These are phyloP conservation scores for Huso huso DNA, from an alignment of 2,797 vertebrate genomes.

Conservation along the genomic window DNA sequence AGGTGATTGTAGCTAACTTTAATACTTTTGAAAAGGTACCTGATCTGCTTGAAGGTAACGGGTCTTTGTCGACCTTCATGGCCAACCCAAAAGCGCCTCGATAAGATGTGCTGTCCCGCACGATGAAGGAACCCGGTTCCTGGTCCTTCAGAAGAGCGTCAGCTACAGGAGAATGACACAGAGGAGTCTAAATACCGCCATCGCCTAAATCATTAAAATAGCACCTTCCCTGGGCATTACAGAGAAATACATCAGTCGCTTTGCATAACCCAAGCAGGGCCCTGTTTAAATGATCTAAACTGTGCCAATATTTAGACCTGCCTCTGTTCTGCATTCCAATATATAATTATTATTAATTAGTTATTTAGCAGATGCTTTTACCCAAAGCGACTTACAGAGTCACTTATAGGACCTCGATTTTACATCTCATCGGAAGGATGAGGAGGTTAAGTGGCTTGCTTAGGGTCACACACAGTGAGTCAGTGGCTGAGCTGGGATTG, in stretches of 20 bases:
- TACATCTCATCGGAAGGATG: too few relatives aligned
- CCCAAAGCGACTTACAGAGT: too few relatives aligned
- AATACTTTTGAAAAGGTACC: slow-evolving; percentile 29
- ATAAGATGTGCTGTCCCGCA: slow-evolving; percentile 81
- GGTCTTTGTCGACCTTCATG: slow-evolving; percentile 64
- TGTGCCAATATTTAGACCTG: too few relatives aligned
- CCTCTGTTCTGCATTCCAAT: too few relatives aligned
- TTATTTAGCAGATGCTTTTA: too few relatives aligned
- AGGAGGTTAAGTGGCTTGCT: neutral
- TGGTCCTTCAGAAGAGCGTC: slow-evolving; percentile 67
- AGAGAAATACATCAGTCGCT: too few relatives aligned
- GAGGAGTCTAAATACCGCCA: slow-evolving; percentile 1
- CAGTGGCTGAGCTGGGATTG: neutral
- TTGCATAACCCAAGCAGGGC: too few relatives aligned
- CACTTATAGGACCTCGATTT: too few relatives aligned
- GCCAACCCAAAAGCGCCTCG: slow-evolving; percentile 79
- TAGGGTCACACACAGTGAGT: neutral
- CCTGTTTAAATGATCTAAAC: too few relatives aligned
- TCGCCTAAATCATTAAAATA: too few relatives aligned
- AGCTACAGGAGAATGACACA: slow-evolving; percentile 49
- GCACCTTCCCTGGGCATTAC: too few relatives aligned
- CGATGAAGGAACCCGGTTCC: slow-evolving; percentile 70
- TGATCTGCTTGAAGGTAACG: slow-evolving; percentile 22
- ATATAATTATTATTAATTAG: too few relatives aligned
- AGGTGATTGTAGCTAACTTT: neutral